Base-by-base conservation (phyloP, 2,888 invertebrate genomes). In the Phlogophora meticulosa region DNA sequence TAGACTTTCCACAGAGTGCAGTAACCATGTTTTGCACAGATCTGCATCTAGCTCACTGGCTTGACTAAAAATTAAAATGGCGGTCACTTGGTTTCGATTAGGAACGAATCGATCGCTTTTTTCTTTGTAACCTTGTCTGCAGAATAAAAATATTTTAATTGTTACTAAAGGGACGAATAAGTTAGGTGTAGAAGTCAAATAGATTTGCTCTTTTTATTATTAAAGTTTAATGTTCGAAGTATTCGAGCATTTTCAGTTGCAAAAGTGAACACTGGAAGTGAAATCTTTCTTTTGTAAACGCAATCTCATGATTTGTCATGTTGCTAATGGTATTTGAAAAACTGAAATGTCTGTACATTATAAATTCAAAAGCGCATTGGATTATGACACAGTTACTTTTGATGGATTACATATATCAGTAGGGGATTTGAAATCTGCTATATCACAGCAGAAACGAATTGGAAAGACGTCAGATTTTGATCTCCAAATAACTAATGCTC, bases 391-490 rank as follows among this genome's bases (percentile, higher is more conserved):
- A 10, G 97, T 99, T 76, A 98, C 98, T 43, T 99, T 99, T 92
- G 99, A 99, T 96, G 99, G 99, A 69, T 96, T 99, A 69, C 98
- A 99, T 92, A 99, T 99, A 88, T 98, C 99, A 49, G 98, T 99
- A 81, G 97, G 97, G 52, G 99, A 99, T 91, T 96, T 99, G 78
- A 99, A 99, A 94, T 98, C 98, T 87, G 97, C 98, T 61, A 99
- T 99, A 84, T 97, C 99, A 72, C 98, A 98, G 86, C 99, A 99
- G 92, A 99, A 99, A 92, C 97, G 98, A 62, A 97, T 99, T 86
- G 98, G 98, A 60, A 98, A 98, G 92, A 98, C 98, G 74, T 98
- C 98, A 0, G 99, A 99, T 93, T 99, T 99, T 92, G 99, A 99
- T 96, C 96, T 99, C 67, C 98, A 98, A 94, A 98, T 99, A 74